Evolutionary conservation across 2,888 invertebrate species (phyloP).

Genomic region (Venustoraphidia nigricollis): DNA sequence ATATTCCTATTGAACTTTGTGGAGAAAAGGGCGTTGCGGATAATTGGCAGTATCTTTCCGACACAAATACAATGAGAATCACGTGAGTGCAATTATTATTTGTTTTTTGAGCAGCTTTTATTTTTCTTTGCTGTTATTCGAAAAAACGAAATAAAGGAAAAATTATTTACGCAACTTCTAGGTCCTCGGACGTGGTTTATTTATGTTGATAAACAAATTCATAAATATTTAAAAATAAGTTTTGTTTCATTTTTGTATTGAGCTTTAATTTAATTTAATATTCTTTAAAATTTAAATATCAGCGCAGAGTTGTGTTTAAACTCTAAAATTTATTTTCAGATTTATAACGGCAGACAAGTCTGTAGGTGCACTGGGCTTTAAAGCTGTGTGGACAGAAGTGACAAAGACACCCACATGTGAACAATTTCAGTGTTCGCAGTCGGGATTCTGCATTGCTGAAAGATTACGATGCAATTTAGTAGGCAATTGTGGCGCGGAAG

Average conservation of each 20-base stretch:
- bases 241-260: no score
- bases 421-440: constrained; percentile 55
- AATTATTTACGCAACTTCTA: no score
- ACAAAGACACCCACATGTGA: constrained; percentile 45
- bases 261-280: neutral
- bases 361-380: constrained; percentile 85
- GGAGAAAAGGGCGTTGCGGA: constrained; percentile 64
- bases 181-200: no score
- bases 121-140: neutral
- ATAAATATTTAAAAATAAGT: no score
- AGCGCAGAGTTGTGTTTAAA: neutral
- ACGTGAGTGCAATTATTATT: constrained; percentile 41
- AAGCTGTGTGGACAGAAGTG: constrained; percentile 91
- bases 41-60: constrained; percentile 74
- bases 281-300: neutral
- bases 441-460: constrained; percentile 64
- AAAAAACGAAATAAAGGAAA: neutral
- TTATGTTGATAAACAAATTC: no score
- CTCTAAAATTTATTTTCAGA: constrained; percentile 32
- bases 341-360: constrained; percentile 92
- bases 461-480: constrained; percentile 61
- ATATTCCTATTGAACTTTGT: constrained; percentile 75
- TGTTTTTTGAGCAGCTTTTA: neutral
- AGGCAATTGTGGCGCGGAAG: constrained; percentile 72
- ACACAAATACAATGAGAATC: constrained; percentile 72